Conservation (phyloP, 2,113 vertebrate species). For the Polypterus bichir region DNA sequence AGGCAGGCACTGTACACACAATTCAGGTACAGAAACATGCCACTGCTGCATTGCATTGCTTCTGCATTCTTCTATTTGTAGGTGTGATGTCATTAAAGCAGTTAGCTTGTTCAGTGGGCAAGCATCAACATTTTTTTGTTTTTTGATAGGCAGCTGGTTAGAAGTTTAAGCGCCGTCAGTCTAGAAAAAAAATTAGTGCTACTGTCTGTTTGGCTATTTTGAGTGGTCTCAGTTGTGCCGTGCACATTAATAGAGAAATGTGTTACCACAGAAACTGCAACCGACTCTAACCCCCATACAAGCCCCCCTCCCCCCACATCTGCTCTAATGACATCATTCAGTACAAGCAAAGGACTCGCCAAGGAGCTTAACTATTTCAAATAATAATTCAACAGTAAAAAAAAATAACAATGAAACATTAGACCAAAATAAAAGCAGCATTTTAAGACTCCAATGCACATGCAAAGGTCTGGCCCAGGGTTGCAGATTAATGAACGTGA, state of each 20-base stretch:
- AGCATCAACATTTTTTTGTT: constrained; percentile 15
- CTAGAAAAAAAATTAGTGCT: constrained; percentile 22
- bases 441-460: constrained; percentile 57
- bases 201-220: constrained; percentile 17
- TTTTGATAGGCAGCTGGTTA: constrained; percentile 28
- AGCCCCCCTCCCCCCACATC: too few relatives aligned
- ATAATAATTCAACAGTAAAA: constrained; percentile 15
- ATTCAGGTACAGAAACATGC: constrained; percentile 76
- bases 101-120: constrained; percentile 32
- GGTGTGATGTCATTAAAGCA: constrained; percentile 65
- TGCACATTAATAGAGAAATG: constrained; percentile 38
- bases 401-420: constrained; percentile 9
- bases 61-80: constrained; percentile 80
- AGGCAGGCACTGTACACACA: constrained; percentile 71
- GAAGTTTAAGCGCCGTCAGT: constrained; percentile 20
- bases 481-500: constrained; percentile 48
- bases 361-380: too few relatives aligned
- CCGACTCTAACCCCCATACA: constrained; percentile 15
- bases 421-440: constrained; percentile 42
- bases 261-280: constrained; percentile 43
- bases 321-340: constrained; percentile 55
- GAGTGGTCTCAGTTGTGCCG: constrained; percentile 29
- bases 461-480: constrained; percentile 64
- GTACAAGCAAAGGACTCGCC: constrained; percentile 44
- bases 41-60: constrained; percentile 71